Evolutionary conservation across 2,888 invertebrate genomes (phyloP), one percentile per base, ranked within the genome.

Genomic region (Xestia c-nigrum): DNA sequence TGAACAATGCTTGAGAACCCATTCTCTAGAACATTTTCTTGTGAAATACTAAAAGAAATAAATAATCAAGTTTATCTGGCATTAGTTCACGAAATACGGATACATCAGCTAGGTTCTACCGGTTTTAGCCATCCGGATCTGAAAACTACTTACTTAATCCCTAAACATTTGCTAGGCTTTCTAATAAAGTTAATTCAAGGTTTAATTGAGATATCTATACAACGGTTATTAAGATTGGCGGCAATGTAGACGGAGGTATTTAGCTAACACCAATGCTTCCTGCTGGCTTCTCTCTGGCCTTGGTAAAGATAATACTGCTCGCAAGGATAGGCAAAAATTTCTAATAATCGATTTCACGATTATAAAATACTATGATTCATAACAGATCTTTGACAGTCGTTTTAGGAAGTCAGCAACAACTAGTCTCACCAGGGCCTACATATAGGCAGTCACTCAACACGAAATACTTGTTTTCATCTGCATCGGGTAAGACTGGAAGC

Each of bases 141-240:
- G 57, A 40, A 66, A 69, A 52, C 57, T n/a, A 63, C 46, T 84
- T 84, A 57, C 76, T 66, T 79, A 82, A 84, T 79, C 55, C 69
- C 57, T 78, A 73, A 81, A 66, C 66, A 61, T 21, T 73, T 71
- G 61, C 68, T 31, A 47, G 66, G 72, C 84, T 85, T 86, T 85
- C 84, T 79, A 84, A 77, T 75, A 47, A 74, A 74, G 73, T 66
- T 66, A 70, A 74, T 83, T 83, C 84, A 86, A 85, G 86, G 85
- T 82, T 84, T 74, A 12, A 82, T 68, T 79, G 47, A 77, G 75
- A 77, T 81, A 85, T 74, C 75, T 70, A 84, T 76, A 81, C 74
- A 66, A 14, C 38, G 5, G 50, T 55, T 74, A 70, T 74, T 66
- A 71, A 81, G 73, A 78, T 71, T 84, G 80, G 43, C 67, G 76